A percentile compares a stretch with the other conserved stretches of the same genome.
Conservation (phyloP, 2,888 invertebrate genomes). For the Ceraclea dissimilis region DNA sequence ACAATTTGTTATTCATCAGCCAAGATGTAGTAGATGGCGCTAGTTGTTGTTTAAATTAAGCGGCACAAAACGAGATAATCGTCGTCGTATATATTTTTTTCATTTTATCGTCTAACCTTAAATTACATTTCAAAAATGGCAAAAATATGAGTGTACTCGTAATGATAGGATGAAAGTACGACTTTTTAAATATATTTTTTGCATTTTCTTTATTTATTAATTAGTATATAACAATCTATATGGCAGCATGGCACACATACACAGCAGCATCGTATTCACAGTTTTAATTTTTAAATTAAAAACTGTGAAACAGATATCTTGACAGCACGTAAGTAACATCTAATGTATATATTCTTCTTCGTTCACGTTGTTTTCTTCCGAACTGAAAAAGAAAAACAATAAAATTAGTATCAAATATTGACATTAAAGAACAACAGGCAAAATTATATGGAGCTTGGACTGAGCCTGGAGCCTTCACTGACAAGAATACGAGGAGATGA, state of each 20-base stretch:
- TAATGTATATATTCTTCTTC: slow-evolving; percentile 4
- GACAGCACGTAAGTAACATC: neutral
- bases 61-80: too few relatives aligned
- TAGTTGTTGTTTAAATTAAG: too few relatives aligned
- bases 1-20: too few relatives aligned
- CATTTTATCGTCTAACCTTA: too few relatives aligned
- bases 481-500: too few relatives aligned
- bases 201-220: neutral
- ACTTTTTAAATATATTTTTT: too few relatives aligned
- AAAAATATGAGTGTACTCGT: too few relatives aligned
- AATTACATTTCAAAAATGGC: too few relatives aligned
- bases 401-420: neutral
- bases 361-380: slow-evolving; percentile 10
- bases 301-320: slow-evolving; percentile 13
- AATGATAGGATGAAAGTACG: too few relatives aligned
- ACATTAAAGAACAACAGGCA: neutral
- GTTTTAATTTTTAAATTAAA: slow-evolving; percentile 14
- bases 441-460: neutral
- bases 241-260: slow-evolving; percentile 25
- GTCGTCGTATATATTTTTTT: too few relatives aligned
- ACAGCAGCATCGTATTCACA: slow-evolving; percentile 22
- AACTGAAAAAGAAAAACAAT: slow-evolving; percentile 12
- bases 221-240: neutral
- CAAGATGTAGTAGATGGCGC: too few relatives aligned
- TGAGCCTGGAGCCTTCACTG: too few relatives aligned